Conservation (phyloP, 2,888 invertebrate genomes). For the Synanthedon myopaeformis region DNA sequence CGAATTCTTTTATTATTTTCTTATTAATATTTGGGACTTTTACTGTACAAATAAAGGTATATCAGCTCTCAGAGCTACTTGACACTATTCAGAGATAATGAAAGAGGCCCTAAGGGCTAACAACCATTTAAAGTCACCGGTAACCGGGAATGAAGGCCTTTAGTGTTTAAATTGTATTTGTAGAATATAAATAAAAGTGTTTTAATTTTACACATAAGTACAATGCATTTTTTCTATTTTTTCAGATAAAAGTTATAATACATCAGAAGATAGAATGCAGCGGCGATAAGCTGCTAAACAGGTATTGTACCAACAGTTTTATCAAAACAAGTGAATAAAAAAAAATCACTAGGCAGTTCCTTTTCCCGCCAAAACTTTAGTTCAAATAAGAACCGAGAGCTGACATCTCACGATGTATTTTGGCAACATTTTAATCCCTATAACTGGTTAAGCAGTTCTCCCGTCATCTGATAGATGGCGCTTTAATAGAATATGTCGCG, state of each 20-base stretch:
- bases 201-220: neutral
- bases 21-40: no score
- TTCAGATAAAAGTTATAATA: constrained; percentile 17
- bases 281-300: constrained; percentile 63
- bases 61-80: no score
- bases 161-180: neutral
- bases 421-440: neutral
- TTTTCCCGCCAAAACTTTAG: neutral
- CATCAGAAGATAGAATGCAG: constrained; percentile 42
- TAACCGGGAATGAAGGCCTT: no score
- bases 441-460: neutral
- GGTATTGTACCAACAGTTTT: constrained; percentile 19
- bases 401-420: neutral
- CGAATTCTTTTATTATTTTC: no score
- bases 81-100: no score
- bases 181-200: neutral
- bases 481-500: constrained; percentile 21
- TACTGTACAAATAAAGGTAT: no score
- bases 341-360: neutral
- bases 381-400: neutral
- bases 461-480: constrained; percentile 41
- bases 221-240: constrained; percentile 11
- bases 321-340: neutral
- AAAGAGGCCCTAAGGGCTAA: no score
- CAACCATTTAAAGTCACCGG: no score